Base-by-base conservation (phyloP, 2,113 vertebrate species). In the Coreoperca whiteheadi region DNA sequence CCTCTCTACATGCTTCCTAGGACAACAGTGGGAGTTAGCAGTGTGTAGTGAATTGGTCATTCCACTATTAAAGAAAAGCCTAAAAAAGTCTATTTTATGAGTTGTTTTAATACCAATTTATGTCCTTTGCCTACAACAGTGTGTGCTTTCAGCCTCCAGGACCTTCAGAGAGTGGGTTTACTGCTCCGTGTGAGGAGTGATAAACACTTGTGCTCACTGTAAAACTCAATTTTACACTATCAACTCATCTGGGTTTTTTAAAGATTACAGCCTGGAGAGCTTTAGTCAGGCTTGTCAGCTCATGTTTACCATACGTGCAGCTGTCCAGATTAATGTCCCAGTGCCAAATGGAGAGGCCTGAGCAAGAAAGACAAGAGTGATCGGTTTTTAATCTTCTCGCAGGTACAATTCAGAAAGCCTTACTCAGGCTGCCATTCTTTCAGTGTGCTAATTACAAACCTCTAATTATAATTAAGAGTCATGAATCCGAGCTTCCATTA, bases 391-490 rank as follows among this genome's bases (percentile, higher is more conserved):
- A 92, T 93, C 81, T 90, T 56, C 82, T 91, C 65, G 4, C 88
- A 93, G 92, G 92, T 93, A 90, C 83, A 80, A 87, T 89, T 92
- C 87, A 84, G 72, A 85, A 85, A 83, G 81, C 87, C 87, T 90
- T 82, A 76, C 76, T 51, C 78, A 48, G 77, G 59, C 89, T 92
- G 91, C 82, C 89, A 87, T 89, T 95, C 90, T 91, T 88, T 85
- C 82, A 76, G 64, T 39, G 65, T 79, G 87, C 84, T 91, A 91
- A 91, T 93, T 94, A 93, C 84, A 89, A 89, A 80, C 54, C 75
- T 65, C 86, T 92, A 91, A 93, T 94, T 92, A 91, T 91, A 93
- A 94, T 94, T 89, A 94, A 81, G 83, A 81, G 86, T 66, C 74
- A 43, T 84, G 90, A 93, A 86, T 90, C 57, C 43, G 86, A 81